Evolutionary conservation across 2,888 invertebrate species (phyloP).

Genomic region (Tetanocera ferruginea): DNA sequence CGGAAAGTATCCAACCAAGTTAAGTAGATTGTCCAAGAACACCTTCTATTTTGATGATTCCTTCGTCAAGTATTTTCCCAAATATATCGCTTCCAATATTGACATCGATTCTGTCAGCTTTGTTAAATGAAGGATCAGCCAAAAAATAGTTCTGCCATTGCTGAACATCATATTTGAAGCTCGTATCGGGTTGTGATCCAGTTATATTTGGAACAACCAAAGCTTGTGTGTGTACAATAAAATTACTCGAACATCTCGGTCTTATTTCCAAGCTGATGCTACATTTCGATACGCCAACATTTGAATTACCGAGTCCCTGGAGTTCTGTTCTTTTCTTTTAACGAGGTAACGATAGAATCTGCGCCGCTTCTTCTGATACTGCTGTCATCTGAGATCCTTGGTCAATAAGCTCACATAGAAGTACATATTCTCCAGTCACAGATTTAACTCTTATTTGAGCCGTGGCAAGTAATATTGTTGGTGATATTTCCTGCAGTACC

Average conservation of each 20-base stretch:
- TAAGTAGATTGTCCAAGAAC: no score
- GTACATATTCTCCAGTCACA: conserved; percentile 20
- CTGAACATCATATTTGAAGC: not conserved
- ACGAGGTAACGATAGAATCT: conserved; percentile 26
- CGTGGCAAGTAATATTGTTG: conserved; percentile 16
- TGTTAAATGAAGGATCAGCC: conserved; percentile 1
- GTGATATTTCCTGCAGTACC: not conserved
- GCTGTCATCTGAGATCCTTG: conserved; percentile 35
- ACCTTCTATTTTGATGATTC: no score
- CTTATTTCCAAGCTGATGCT: conserved; percentile 30
- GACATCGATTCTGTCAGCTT: conserved; percentile 14
- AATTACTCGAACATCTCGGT: conserved; percentile 32
- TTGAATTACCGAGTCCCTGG: conserved; percentile 23
- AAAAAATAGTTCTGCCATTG: conserved; percentile 5
- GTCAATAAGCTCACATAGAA: conserved; percentile 28
- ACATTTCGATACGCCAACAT: conserved; percentile 25
- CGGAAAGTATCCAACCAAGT: no score
- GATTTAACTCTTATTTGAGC: conserved; percentile 1
- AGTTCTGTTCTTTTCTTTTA: conserved; percentile 17
- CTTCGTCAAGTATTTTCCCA: no score
- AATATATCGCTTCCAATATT: no score
- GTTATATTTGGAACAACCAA: not conserved
- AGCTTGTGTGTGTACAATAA: not conserved
- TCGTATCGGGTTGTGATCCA: not conserved
- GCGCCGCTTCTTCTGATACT: conserved; percentile 32